phyloP scores from a whole-genome alignment of 1,140 invertebrate genomes.

The Ptiloglossa arizonensis region DNA sequence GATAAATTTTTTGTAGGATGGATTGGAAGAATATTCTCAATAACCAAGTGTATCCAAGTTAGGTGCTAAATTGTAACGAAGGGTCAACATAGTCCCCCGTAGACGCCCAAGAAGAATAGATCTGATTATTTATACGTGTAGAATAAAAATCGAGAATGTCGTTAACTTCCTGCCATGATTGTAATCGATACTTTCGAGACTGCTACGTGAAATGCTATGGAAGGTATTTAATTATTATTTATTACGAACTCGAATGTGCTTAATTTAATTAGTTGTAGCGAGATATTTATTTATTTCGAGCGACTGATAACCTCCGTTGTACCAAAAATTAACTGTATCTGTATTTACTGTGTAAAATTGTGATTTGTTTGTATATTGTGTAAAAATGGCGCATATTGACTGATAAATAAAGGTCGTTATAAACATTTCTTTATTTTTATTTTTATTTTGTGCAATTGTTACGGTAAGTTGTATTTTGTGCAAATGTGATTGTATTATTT shows the following conservation, averaged over 20 bases:
- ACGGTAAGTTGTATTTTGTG: too few relatives aligned
- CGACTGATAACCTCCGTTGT: neutral
- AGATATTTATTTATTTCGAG: neutral
- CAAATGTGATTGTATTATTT: too few relatives aligned
- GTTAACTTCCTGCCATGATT: neutral
- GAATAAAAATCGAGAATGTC: neutral
- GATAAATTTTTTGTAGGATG: too few relatives aligned
- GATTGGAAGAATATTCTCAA: too few relatives aligned
- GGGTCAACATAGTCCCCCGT: too few relatives aligned
- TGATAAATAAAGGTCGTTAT: slow-evolving; percentile 10
- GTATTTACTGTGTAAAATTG: neutral
- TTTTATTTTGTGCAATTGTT: too few relatives aligned
- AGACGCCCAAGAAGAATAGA: neutral
- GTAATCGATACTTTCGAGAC: neutral
- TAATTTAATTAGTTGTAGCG: neutral
- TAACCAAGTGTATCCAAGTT: too few relatives aligned
- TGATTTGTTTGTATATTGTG: neutral
- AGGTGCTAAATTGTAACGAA: too few relatives aligned
- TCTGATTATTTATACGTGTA: neutral
- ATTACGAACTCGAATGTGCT: neutral
- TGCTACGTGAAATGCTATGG: neutral
- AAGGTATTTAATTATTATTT: neutral
- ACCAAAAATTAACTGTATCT: slow-evolving; percentile 29
- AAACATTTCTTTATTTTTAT: neutral
- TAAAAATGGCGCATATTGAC: neutral